A percentile compares a stretch with the other conserved stretches of the same genome.
phyloP scores from a whole-genome alignment of 2,113 vertebrate species.

The Dasypus novemcinctus region DNA sequence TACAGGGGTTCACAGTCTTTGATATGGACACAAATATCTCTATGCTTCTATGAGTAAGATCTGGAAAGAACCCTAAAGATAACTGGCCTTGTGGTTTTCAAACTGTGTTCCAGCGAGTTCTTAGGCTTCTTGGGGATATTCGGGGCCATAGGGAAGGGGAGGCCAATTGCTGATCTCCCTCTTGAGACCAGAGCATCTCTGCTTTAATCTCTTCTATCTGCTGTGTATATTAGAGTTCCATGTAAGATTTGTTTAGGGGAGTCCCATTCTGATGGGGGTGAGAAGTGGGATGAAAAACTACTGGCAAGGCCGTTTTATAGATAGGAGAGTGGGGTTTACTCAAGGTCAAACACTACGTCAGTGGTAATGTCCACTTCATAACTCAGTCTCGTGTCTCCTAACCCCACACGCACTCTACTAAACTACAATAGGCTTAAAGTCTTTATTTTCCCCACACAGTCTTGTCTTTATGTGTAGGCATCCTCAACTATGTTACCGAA shows the following conservation, averaged over 20 bases:
- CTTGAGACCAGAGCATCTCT: not conserved
- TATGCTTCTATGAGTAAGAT: not conserved
- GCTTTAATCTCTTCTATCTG: not conserved
- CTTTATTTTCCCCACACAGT: not conserved
- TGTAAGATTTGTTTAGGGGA: not conserved
- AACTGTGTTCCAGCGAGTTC: not conserved
- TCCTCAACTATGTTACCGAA: not conserved
- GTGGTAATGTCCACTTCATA: not conserved
- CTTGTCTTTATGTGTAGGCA: not conserved
- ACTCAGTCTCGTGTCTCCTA: not conserved
- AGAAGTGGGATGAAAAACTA: not conserved
- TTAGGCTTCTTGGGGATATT: not conserved
- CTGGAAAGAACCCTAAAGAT: slow-evolving; percentile 3
- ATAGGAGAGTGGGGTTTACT: not conserved
- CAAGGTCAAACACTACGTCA: not conserved
- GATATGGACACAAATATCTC: not conserved
- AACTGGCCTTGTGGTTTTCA: slow-evolving; percentile 19
- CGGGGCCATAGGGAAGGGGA: not conserved
- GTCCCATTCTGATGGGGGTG: not conserved
- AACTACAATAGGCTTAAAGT: not conserved
- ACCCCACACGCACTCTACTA: not conserved
- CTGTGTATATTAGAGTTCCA: not conserved
- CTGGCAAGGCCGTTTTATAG: not conserved
- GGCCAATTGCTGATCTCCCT: not conserved
- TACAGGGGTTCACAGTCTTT: not conserved